Evolutionary conservation across 2,888 invertebrate genomes (phyloP), one percentile per base, ranked within the genome.

Genomic region (Hirtodrosophila duncani): DNA sequence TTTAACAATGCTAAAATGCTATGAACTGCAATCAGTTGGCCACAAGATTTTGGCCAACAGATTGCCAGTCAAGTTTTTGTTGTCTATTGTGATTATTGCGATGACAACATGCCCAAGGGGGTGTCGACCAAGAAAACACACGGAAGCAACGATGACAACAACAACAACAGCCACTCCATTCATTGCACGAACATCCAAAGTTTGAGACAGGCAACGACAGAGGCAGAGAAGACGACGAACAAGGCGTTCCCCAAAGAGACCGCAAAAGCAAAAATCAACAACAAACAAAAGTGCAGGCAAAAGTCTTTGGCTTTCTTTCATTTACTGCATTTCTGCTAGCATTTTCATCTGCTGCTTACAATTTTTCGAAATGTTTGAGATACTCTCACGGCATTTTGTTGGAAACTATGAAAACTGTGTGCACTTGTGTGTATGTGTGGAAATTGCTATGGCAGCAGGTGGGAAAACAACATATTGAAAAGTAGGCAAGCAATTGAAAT

Each of bases 1-100:
- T n/a, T n/a, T n/a, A n/a, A n/a, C n/a, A n/a, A n/a, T n/a, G n/a
- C n/a, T n/a, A n/a, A n/a, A n/a, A n/a, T n/a, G n/a, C n/a, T n/a
- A n/a, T n/a, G n/a, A n/a, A n/a, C n/a, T n/a, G n/a, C n/a, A n/a
- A n/a, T n/a, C n/a, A n/a, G 24, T 21, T 16, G 14, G 9, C 14
- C 9, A 14, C n/a, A 14, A 29, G 41, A 29, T 50, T 34, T 49
- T 24, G 24, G 6, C n/a, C 29, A 50, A 16, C 46, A 68, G 63
- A 74, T 69, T 74, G 75, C 70, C 69, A 57, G 60, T 8, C 61
- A 48, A 63, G 61, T 62, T 43, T 53, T 55, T 37, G n/a, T n/a
- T n/a, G 62, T 77, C 72, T 66, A 71, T 72, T 80, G 80, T 77
- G 64, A 80, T 80, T 75, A 75, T 71, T n/a, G 64, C 63, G 59